Evolutionary conservation across 2,113 vertebrate species (phyloP).

Genomic region (Peromyscus leucopus): DNA sequence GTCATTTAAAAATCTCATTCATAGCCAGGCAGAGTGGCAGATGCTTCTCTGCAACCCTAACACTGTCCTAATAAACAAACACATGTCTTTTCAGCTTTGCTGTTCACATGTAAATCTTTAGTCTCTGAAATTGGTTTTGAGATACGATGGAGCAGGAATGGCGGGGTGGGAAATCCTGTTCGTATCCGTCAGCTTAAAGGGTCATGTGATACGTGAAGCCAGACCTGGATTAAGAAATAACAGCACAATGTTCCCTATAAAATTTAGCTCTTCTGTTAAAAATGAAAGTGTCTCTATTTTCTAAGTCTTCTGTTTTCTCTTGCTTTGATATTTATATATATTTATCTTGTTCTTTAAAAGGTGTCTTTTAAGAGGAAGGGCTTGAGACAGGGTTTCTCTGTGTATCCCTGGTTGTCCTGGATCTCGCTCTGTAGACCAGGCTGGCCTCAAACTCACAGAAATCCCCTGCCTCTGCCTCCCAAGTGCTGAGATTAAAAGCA

Average conservation of each 20-base stretch:
- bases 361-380: no score
- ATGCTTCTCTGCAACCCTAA: not conserved
- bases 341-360: not conserved
- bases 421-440: not conserved
- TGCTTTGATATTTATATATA: not conserved
- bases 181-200: not conserved
- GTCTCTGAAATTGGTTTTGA: constrained; percentile 18
- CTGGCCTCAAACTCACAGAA: not conserved
- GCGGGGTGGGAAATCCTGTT: not conserved
- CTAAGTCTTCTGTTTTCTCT: not conserved
- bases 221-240: not conserved
- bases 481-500: not conserved
- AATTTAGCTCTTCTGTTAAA: constrained; percentile 15
- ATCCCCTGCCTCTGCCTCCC: not conserved
- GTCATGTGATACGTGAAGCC: not conserved
- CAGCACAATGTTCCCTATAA: not conserved
- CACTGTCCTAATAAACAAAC: not conserved
- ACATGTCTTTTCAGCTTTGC: not conserved
- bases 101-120: constrained; percentile 43
- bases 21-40: not conserved
- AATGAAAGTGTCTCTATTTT: constrained; percentile 3
- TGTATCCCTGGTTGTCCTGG: not conserved
- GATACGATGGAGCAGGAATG: not conserved
- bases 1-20: not conserved
- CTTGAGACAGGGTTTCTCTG: not conserved